Conservation (phyloP, 2,888 invertebrate genomes). For the Agonopterix alstromeriana region DNA sequence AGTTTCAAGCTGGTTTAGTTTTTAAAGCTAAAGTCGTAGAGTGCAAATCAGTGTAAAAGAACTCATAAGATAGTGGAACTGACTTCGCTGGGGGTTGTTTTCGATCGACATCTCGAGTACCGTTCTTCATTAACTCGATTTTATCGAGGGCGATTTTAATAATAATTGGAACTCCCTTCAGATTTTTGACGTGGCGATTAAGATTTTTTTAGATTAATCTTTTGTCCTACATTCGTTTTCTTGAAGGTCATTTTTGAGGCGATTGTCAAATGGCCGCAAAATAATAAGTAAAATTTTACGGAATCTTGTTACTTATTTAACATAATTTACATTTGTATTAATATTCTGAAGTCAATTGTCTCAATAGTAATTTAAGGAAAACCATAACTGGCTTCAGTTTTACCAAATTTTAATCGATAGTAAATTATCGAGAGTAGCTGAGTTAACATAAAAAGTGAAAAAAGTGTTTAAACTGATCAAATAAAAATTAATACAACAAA, state of each 20-base stretch:
- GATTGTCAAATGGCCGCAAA: background rate
- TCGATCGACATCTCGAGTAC: constrained; percentile 57
- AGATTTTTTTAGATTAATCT: constrained; percentile 51
- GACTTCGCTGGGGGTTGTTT: constrained; percentile 10
- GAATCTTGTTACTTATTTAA: background rate
- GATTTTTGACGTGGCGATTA: constrained; percentile 60
- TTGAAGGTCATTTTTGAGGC: constrained; percentile 25
- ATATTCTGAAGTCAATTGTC: background rate
- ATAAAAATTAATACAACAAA: no score
- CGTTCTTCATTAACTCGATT: constrained; percentile 73
- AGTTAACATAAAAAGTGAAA: no score
- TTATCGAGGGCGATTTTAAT: constrained; percentile 66
- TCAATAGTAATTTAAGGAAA: no score
- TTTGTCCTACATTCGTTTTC: constrained; percentile 36
- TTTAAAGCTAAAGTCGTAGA: background rate
- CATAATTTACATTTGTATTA: no score
- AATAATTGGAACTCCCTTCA: constrained; percentile 59
- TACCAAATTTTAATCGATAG: no score
- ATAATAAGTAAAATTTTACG: background rate
- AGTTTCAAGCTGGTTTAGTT: background rate
- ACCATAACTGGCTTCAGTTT: no score
- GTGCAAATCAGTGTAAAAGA: background rate
- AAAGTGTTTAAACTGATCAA: no score
- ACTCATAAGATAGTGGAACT: constrained; percentile 1
- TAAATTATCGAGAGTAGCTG: no score